Percentiles rank a stretch among this genome's conserved stretches.
These are phyloP conservation scores for Protobothrops flavoviridis DNA, from an alignment of 2,113 vertebrate genomes.

Conservation along the genomic window DNA sequence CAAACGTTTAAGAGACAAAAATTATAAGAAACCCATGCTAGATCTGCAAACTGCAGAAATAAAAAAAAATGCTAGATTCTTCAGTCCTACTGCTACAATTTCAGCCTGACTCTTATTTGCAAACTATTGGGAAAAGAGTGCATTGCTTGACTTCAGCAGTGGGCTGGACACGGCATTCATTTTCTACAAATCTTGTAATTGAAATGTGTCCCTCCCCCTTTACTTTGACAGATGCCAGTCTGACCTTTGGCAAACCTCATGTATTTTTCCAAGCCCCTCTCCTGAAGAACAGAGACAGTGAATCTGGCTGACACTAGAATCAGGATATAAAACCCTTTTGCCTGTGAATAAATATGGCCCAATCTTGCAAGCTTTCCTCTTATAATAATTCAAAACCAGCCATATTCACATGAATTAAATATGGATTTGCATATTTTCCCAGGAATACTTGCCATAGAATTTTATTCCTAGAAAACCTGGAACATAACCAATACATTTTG, in stretches of 20 bases:
- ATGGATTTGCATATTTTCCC: not conserved
- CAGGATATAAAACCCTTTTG: not conserved
- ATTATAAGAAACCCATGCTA: not conserved
- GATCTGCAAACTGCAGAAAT: not conserved
- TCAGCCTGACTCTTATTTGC: not conserved
- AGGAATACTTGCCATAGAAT: not conserved
- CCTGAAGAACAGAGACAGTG: not conserved
- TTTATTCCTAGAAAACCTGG: not conserved
- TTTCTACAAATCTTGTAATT: constrained; percentile 25
- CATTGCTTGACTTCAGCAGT: constrained; percentile 18
- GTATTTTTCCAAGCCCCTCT: constrained; percentile 4
- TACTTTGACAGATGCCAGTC: not conserved
- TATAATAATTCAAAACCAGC: not conserved
- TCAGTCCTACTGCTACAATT: not conserved
- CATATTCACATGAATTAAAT: not conserved
- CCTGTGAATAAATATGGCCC: not conserved
- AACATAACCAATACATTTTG: not conserved
- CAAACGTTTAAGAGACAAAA: not conserved
- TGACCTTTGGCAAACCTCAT: not conserved
- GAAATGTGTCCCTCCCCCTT: not conserved
- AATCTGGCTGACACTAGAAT: constrained; percentile 4
- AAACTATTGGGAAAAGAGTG: not conserved
- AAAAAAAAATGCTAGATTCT: not conserved
- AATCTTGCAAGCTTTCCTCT: not conserved
- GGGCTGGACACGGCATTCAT: not conserved